phyloP scores from a whole-genome alignment of 1,140 invertebrate species.

The Drosophila pectinifera region DNA sequence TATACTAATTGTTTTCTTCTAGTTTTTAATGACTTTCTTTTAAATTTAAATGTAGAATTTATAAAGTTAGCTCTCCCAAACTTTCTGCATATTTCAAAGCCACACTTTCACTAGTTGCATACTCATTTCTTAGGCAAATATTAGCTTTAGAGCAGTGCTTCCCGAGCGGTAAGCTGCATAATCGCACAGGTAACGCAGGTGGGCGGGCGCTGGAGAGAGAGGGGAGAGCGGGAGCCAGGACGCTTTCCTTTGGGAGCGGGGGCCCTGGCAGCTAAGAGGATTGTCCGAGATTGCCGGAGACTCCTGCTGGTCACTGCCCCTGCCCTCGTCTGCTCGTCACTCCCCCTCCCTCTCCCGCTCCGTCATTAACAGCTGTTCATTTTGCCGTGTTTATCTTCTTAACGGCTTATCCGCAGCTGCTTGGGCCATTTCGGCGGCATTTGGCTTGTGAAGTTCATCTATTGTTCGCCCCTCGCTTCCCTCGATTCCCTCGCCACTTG shows the following conservation, averaged over 20 bases:
- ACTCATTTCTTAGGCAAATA: slow-evolving; percentile 38
- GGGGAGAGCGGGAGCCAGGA: not conserved
- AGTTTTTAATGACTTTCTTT: not conserved
- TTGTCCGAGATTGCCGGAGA: slow-evolving; percentile 45
- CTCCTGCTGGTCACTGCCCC: slow-evolving; percentile 12
- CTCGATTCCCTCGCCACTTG: not conserved
- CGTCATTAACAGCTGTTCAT: slow-evolving; percentile 34
- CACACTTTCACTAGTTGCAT: slow-evolving; percentile 4
- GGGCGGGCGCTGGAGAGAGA: not conserved
- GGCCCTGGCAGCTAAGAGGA: slow-evolving; percentile 44
- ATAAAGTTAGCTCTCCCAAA: not conserved
- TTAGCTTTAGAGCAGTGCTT: slow-evolving; percentile 22
- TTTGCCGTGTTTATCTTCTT: slow-evolving; percentile 43
- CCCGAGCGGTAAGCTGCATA: slow-evolving; percentile 27
- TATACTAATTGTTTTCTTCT: not conserved
- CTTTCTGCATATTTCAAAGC: not conserved
- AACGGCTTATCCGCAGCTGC: slow-evolving; percentile 50
- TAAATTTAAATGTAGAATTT: not conserved
- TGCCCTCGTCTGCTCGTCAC: not conserved
- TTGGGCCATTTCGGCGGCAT: slow-evolving; percentile 29
- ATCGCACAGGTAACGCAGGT: slow-evolving; percentile 9
- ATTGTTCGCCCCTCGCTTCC: slow-evolving; percentile 13
- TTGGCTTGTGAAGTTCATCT: slow-evolving; percentile 45
- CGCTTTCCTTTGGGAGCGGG: slow-evolving; percentile 7
- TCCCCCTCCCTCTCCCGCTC: no score